A percentile compares a stretch with the other conserved stretches of the same genome.
Evolutionary conservation across 2,113 vertebrate genomes (phyloP).

Genomic region (Heterocephalus glaber): DNA sequence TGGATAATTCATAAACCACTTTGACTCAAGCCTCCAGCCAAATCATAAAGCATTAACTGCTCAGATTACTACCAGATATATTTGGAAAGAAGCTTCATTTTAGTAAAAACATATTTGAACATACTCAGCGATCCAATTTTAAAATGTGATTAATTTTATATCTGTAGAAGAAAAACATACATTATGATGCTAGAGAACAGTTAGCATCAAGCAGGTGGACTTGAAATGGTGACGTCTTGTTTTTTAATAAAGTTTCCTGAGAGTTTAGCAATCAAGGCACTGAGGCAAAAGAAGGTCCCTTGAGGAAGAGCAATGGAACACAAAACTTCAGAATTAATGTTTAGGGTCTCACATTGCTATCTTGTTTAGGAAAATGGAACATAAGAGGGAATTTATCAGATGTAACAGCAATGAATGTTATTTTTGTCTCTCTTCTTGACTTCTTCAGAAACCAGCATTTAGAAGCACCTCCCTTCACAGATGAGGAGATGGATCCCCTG

Average conservation of each 20-base stretch:
- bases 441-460: conserved; percentile 45
- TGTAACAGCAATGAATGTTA: background rate
- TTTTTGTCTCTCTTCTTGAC: conserved; percentile 17
- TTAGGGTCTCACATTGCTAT: background rate
- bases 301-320: background rate
- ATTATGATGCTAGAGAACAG: background rate
- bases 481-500: background rate
- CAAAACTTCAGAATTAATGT: conserved; percentile 16
- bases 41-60: conserved; percentile 9
- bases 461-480: conserved; percentile 4
- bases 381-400: background rate
- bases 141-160: conserved; percentile 31
- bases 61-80: background rate
- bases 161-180: background rate
- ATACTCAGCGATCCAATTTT: conserved; percentile 27
- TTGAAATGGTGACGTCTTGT: background rate
- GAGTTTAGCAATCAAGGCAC: background rate
- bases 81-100: conserved; percentile 39
- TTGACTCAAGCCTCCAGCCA: conserved; percentile 9
- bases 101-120: conserved; percentile 48
- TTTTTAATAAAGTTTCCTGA: conserved; percentile 30
- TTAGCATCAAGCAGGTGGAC: background rate
- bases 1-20: conserved; percentile 24
- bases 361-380: conserved; percentile 52
- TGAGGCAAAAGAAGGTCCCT: background rate